Base-by-base conservation (phyloP, 2,888 invertebrate genomes). In the Mesoligia furuncula region DNA sequence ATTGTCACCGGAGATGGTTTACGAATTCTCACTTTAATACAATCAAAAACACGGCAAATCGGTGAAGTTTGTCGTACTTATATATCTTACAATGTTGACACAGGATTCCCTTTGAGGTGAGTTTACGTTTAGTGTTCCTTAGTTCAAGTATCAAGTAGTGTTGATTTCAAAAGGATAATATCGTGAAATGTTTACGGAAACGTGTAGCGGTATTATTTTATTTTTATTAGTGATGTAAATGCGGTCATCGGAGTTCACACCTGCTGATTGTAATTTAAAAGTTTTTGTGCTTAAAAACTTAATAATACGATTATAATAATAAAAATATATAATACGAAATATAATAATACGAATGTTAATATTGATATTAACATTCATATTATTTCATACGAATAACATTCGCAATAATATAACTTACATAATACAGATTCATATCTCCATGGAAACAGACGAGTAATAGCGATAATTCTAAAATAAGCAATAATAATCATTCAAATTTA, bases 1-100 rank as follows among this genome's bases (percentile, higher is more conserved):
- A 91, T 92, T 90, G 90, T 88, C 88, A 89, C 82, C 83, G 83
- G 72, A 79, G 61, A 84, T 87, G 87, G 90, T 91, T 90, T 88
- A 85, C 87, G 73, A 73, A 75, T 76, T 77, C 81, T 64, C 79
- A 13, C 76, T 85, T 66, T 17, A 61, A 77, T 11, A 75, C 75
- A 77, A 61, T 66, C 75, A 27, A 88, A 81, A 85, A 72, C 83
- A n/a, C 42, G 85, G 86, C 81, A 81, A 86, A 83, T 88, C 84
- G 82, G 82, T 79, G 73, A 78, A 85, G 82, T 88, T 85, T 75
- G 79, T 73, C 39, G 74, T 85, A 82, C n/a, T n/a, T n/a, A n/a
- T n/a, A n/a, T 83, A 79, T 83, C 74, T 79, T 80, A 64, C 70
- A 67, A 71, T 82, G 88, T 87, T 85, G 83, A 85, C 75, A 83